Evolutionary conservation across 2,797 vertebrate species (phyloP).

Genomic region (Pitangus sulphuratus): DNA sequence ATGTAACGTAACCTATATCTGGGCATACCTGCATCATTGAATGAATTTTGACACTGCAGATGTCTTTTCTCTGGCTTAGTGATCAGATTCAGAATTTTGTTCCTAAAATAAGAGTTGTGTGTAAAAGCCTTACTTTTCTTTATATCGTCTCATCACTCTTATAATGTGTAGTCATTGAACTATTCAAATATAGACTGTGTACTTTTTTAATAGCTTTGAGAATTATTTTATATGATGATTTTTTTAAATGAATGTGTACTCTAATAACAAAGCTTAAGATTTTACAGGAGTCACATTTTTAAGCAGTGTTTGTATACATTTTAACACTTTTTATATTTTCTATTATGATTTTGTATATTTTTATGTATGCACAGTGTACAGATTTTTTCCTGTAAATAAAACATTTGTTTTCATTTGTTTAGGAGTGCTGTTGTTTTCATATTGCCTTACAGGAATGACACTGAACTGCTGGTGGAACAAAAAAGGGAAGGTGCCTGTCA

Average conservation of each 20-base stretch:
- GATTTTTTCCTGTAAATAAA: slow-evolving; percentile 85
- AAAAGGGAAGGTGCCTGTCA: background rate
- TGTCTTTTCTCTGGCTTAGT: slow-evolving; percentile 37
- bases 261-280: slow-evolving; percentile 75
- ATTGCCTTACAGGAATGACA: background rate
- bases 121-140: slow-evolving; percentile 60
- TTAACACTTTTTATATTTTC: slow-evolving; percentile 85
- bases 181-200: slow-evolving; percentile 76
- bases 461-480: background rate
- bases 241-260: slow-evolving; percentile 80
- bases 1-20: slow-evolving; percentile 1
- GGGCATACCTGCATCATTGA: slow-evolving; percentile 7
- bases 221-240: slow-evolving; percentile 81
- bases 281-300: slow-evolving; percentile 82
- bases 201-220: slow-evolving; percentile 81
- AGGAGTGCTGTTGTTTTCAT: slow-evolving; percentile 20
- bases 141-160: slow-evolving; percentile 27
- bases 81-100: slow-evolving; percentile 53
- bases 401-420: slow-evolving; percentile 77
- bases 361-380: slow-evolving; percentile 84
- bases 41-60: slow-evolving; percentile 13
- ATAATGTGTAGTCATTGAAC: slow-evolving; percentile 57
- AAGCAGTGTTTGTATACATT: slow-evolving; percentile 84
- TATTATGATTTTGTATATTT: slow-evolving; percentile 88
- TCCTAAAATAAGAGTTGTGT: slow-evolving; percentile 46